phyloP scores from a whole-genome alignment of 2,888 invertebrate genomes.

The Cosmorhoe ocellata region DNA sequence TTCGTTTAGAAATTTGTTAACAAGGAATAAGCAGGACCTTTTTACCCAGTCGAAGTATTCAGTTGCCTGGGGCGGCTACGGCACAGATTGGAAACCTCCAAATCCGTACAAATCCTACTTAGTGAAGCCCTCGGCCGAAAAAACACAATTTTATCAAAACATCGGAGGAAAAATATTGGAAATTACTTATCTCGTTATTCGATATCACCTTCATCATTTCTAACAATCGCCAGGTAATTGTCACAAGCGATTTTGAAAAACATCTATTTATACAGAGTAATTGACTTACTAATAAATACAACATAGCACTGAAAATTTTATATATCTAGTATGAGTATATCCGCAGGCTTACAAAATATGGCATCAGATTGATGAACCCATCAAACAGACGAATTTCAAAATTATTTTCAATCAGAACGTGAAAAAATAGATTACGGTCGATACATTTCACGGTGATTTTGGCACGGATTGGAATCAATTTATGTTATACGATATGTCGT shows the following conservation, averaged over 20 bases:
- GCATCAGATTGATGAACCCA: constrained; percentile 21
- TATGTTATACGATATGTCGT: constrained; percentile 26
- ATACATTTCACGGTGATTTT: constrained; percentile 24
- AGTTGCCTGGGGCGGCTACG: constrained; percentile 61
- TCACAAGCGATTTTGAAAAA: neutral
- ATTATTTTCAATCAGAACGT: constrained; percentile 31
- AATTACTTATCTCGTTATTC: constrained; percentile 36
- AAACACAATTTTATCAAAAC: constrained; percentile 65
- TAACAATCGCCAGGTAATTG: neutral
- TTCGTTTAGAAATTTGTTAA: constrained; percentile 64
- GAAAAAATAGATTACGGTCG: constrained; percentile 25
- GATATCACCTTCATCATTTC: constrained; percentile 11
- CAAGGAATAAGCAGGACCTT: constrained; percentile 63
- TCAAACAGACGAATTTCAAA: constrained; percentile 27
- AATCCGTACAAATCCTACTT: constrained; percentile 72
- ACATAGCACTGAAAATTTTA: too few relatives aligned
- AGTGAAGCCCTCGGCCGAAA: constrained; percentile 51
- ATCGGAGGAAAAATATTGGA: constrained; percentile 41
- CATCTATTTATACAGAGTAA: too few relatives aligned
- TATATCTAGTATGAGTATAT: neutral
- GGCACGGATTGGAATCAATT: constrained; percentile 24
- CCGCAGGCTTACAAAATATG: constrained; percentile 10
- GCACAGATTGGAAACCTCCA: constrained; percentile 68
- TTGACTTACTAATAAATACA: too few relatives aligned
- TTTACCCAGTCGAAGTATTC: constrained; percentile 60